Evolutionary conservation across 2,888 invertebrate species (phyloP).

Genomic region (Tachina fera): DNA sequence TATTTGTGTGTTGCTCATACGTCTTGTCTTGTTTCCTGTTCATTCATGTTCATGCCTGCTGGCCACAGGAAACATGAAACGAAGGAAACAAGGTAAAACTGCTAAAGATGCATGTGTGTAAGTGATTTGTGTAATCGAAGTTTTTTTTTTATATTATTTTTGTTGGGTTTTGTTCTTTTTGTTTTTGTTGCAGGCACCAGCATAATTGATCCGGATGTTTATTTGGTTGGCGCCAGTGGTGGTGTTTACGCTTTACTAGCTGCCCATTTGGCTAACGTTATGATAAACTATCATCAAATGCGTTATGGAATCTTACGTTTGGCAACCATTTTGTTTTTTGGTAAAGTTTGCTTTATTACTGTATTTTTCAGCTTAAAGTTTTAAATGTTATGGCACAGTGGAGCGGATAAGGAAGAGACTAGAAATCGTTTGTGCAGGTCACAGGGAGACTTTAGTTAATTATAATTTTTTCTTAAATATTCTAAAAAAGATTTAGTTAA

Average conservation of each 20-base stretch:
- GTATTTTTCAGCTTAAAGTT: neutral
- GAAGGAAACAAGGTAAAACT: conserved; percentile 35
- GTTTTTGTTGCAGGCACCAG: conserved; percentile 87
- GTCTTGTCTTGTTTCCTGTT: conserved; percentile 35
- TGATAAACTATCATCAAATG: conserved; percentile 98
- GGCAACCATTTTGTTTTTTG: conserved; percentile 95
- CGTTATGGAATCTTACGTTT: conserved; percentile 95
- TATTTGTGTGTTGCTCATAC: conserved; percentile 52
- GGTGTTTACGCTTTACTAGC: conserved; percentile 98
- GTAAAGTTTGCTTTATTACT: conserved; percentile 84
- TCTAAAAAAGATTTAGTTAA: too few species aligned
- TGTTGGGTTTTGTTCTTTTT: conserved; percentile 19
- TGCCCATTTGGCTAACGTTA: conserved; percentile 97
- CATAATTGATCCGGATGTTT: conserved; percentile 96
- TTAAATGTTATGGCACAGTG: conserved; percentile 39
- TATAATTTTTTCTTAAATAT: too few species aligned
- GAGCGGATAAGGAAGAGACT: neutral
- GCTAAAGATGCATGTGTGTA: neutral
- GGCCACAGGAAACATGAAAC: conserved; percentile 19
- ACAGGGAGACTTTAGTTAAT: too few species aligned
- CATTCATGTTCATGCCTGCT: conserved; percentile 8
- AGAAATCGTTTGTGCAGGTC: too few species aligned
- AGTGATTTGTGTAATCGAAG: conserved; percentile 13
- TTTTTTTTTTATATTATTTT: conserved; percentile 21
- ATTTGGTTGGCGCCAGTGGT: conserved; percentile 97